Base-by-base conservation (phyloP, 2,888 invertebrate genomes). In the Phlogophora meticulosa region DNA sequence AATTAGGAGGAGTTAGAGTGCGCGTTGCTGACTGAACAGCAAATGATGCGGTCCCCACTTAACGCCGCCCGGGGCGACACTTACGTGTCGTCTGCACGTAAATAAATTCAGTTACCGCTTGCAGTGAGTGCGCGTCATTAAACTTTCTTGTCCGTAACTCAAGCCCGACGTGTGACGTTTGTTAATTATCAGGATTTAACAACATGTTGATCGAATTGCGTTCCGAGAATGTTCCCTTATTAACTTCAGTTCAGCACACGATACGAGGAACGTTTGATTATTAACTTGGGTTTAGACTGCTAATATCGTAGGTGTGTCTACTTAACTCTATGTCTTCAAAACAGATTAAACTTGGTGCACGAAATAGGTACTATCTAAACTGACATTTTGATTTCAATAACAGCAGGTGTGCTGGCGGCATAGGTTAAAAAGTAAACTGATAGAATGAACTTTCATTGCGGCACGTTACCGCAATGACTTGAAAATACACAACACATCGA, bases 31-130 rank as follows among this genome's bases (percentile, higher is more conserved):
- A 92, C 93, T 93, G 94, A 94, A 93, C 93, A 92, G 93, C 93
- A 94, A 95, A 95, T 94, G 95, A 94, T 94, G 94, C 93, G 94
- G 95, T 93, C 90, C 91, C 91, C 94, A 93, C 93, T 95, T 92
- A 92, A 90, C 88, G 88, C 89, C 89, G 89, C 87, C 88, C 85
- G 85, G 84, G 85, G 87, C 89, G 93, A 94, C 93, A 94, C 92
- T 94, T 91, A 90, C 89, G 90, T 91, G 91, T 90, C 90, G 92
- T 91, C 91, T 91, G 89, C 89, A 91, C 90, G 88, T 92, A 93
- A 93, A 94, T 93, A 93, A 91, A 93, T 93, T 93, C 88, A 93
- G 92, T 92, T 92, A 91, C 90, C 88, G 87, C 88, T 88, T 90
- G 91, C 91, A 90, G 88, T 88, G 88, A 92, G 92, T 91, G 91